These are phyloP conservation scores for Acrobeloides nanus DNA, from an alignment of 2,888 invertebrate genomes.

Conservation along the genomic window DNA sequence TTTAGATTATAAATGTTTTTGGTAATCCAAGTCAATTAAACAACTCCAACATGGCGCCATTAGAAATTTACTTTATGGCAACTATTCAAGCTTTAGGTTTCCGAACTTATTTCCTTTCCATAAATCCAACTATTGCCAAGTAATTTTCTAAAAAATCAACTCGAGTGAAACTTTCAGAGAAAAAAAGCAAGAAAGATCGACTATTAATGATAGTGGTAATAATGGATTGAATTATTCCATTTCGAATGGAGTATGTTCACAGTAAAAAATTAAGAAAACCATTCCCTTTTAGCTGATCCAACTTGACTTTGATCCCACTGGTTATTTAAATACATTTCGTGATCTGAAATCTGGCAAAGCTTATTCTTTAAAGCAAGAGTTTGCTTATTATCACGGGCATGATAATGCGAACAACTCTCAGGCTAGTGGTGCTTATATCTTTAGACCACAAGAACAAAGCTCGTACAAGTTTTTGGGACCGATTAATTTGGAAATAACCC, in stretches of 20 bases:
- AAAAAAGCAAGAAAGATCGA: no score
- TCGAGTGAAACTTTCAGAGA: no score
- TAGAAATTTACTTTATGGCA: constrained; percentile 21
- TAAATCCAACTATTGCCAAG: no score
- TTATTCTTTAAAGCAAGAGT: constrained; percentile 62
- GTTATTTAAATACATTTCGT: constrained; percentile 60
- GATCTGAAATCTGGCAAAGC: constrained; percentile 47
- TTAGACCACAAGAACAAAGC: constrained; percentile 54
- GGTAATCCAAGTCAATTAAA: no score
- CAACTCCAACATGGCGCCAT: constrained; percentile 25
- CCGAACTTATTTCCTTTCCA: constrained; percentile 28
- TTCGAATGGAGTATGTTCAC: no score
- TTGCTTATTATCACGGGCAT: constrained; percentile 64
- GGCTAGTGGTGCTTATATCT: constrained; percentile 85
- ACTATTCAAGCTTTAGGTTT: constrained; percentile 29
- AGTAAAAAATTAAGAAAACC: no score
- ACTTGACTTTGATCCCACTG: constrained; percentile 61
- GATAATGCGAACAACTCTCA: constrained; percentile 61
- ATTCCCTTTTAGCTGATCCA: constrained; percentile 56
- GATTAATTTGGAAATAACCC: constrained; percentile 23
- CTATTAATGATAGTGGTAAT: no score
- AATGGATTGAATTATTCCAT: no score
- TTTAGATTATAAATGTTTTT: no score
- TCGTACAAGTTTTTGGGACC: constrained; percentile 21
- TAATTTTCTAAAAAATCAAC: no score